Evolutionary conservation across 2,797 vertebrate species (phyloP), one percentile per base, ranked within the genome.

Genomic region (Takifugu ocellatus): DNA sequence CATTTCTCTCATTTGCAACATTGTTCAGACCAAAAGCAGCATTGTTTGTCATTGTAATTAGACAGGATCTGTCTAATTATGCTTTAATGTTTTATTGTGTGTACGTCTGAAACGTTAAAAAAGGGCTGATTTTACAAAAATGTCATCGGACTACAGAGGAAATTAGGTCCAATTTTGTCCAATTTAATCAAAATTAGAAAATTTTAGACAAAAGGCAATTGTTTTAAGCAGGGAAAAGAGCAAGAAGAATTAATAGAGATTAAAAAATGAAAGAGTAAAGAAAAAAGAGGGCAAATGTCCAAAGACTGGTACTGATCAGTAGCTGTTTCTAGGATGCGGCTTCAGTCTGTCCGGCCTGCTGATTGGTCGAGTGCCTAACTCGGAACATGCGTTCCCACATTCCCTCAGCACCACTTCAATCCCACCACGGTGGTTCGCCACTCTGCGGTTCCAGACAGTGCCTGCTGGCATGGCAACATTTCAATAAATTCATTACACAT

Each of bases 401-500:
- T 90, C 89, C 87, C 90, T 87, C 87, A 84, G 83, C 75, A 84
- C 90, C 90, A 91, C 89, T 92, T 92, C 88, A 90, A 92, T 89
- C 77, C 82, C 80, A 79, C 89, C 87, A 86, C 87, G 84, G 71
- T 85, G 89, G 89, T 90, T 88, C 81, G 85, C 90, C 90, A 88
- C 89, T 84, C 77, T 87, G 82, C 36, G 85, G 81, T 74, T 87
- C 78, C 79, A 85, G 90, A 86, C 87, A 84, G 88, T 84, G 86
- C 84, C 85, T 87, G 83, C 83, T 88, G 84, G 83, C 87, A 89
- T 70, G 85, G 79, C 87, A 86, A 90, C 87, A 90, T 89, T 91
- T 91, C 91, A 91, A 89, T 91, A 92, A 88, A 89, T 91, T 91
- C 88, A 91, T 91, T 92, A 91, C 89, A 84, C 80, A 87, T 90